Evolutionary conservation across 30 jellyfish, hydroid and myxozoan genomes (phyloP), one percentile per base, ranked within the genome.

Genomic region (Turritopsis dohrnii): DNA sequence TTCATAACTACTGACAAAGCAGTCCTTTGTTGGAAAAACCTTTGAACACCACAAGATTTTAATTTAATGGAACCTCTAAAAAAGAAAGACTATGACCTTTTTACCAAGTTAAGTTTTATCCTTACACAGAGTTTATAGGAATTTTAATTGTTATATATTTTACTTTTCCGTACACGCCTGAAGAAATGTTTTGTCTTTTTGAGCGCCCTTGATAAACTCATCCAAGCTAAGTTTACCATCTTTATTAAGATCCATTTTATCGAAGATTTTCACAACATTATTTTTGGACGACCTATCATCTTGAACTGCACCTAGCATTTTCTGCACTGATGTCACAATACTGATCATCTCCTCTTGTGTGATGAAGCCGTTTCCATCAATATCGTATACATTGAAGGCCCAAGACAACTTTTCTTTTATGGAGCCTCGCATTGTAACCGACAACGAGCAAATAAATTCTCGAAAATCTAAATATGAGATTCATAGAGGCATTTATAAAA

Each of bases 281-380:
- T 84, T 90, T 79, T 91, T 90, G 22, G 90, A 74, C 83, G 52
- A 22, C 23, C 90, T 82, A 13, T 86, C 21, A 60, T 91, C 97
- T 25, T 91, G 95, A 8, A 91, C 60, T 18, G 96, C 93, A 16
- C 97, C 97, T 9, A 87, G 91, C 97, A 91, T 91, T 30, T 80
- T 83, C 54, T 91, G 93, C 16, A 91, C 91, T 19, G 97, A 79
- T 71, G 73, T 83, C 53, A 91, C 95, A 17, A 91, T 91, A 73
- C 96, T 83, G 22, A 88, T 69, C 28, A 91, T 85, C 69, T 91
- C 97, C 28, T 84, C 17, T 71, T 76, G 89, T 21, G 95, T 83
- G 22, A 91, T 91, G 88, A 81, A 91, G 21, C 97, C 97, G 81
- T 91, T 91, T 13, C 97, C 96, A 74, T 91, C 97, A 16, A 91